These are phyloP conservation scores for Sibirionetta formosa DNA, from an alignment of 2,797 vertebrate genomes.

Conservation along the genomic window DNA sequence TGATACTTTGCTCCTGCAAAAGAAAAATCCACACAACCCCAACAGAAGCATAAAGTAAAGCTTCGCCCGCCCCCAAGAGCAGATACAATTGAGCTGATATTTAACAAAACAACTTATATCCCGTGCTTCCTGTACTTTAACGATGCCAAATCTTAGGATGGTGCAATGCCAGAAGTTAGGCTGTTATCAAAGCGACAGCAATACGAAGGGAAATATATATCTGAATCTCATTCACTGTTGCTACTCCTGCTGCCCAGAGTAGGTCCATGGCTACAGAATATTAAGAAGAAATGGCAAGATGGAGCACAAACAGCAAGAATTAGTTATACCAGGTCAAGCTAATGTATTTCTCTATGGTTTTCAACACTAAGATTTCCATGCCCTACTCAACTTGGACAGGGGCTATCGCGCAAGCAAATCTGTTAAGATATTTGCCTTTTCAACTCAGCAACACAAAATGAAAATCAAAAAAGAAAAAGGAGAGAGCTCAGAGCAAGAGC, in stretches of 20 bases:
- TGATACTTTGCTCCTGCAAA: neutral
- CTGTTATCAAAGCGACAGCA: neutral
- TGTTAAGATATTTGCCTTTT: neutral
- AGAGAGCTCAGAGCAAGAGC: neutral
- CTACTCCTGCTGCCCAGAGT: neutral
- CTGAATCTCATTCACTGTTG: neutral
- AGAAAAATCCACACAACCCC: neutral
- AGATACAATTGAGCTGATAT: neutral
- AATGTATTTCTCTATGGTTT: neutral
- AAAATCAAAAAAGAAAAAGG: neutral
- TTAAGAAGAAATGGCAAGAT: neutral
- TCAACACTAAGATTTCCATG: neutral
- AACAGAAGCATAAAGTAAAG: neutral
- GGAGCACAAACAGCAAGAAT: neutral
- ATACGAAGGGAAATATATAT: neutral
- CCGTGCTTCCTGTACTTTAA: accelerated
- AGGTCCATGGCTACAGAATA: accelerated
- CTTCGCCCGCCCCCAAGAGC: accelerated
- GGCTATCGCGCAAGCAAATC: neutral
- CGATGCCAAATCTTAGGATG: neutral
- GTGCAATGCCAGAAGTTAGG: neutral
- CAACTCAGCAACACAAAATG: neutral
- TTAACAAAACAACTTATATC: neutral
- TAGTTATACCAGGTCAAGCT: neutral
- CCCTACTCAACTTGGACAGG: neutral